phyloP scores from a whole-genome alignment of 2,113 vertebrate genomes.

The Coregonus clupeaformis region DNA sequence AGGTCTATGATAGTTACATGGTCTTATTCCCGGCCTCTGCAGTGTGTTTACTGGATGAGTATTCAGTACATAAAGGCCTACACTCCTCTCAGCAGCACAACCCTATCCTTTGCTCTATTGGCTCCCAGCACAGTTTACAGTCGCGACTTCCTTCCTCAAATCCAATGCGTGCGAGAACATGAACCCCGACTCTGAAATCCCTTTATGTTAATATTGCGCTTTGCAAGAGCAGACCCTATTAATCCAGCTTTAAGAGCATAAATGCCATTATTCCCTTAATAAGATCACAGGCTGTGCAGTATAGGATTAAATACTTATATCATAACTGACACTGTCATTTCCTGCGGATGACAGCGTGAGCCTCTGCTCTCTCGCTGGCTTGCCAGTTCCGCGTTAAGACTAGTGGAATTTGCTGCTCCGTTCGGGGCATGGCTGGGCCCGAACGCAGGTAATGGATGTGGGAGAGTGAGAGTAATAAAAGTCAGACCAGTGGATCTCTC shows the following conservation, averaged over 20 bases:
- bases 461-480: slow-evolving; percentile 39
- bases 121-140: slow-evolving; percentile 54
- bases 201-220: slow-evolving; percentile 80
- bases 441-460: slow-evolving; percentile 61
- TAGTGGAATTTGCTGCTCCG: slow-evolving; percentile 54
- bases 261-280: slow-evolving; percentile 82
- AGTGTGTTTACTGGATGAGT: slow-evolving; percentile 13
- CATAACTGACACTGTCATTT: slow-evolving; percentile 78
- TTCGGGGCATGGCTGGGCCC: slow-evolving; percentile 36
- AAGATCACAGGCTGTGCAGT: slow-evolving; percentile 79
- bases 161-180: slow-evolving; percentile 61
- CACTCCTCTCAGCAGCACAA: slow-evolving; percentile 22
- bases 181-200: slow-evolving; percentile 72
- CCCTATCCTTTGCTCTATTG: slow-evolving; percentile 18
- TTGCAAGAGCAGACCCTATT: slow-evolving; percentile 75
- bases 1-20: too few relatives aligned
- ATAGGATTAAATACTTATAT: slow-evolving; percentile 82
- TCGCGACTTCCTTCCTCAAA: slow-evolving; percentile 47
- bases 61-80: slow-evolving; percentile 5
- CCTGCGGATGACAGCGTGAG: slow-evolving; percentile 62
- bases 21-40: too few relatives aligned
- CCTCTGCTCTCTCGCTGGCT: slow-evolving; percentile 52
- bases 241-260: slow-evolving; percentile 79
- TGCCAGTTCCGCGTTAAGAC: slow-evolving; percentile 73
- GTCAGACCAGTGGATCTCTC: slow-evolving; percentile 26